Conservation (phyloP, 2,113 vertebrate genomes). For the Gracilinanus agilis region DNA sequence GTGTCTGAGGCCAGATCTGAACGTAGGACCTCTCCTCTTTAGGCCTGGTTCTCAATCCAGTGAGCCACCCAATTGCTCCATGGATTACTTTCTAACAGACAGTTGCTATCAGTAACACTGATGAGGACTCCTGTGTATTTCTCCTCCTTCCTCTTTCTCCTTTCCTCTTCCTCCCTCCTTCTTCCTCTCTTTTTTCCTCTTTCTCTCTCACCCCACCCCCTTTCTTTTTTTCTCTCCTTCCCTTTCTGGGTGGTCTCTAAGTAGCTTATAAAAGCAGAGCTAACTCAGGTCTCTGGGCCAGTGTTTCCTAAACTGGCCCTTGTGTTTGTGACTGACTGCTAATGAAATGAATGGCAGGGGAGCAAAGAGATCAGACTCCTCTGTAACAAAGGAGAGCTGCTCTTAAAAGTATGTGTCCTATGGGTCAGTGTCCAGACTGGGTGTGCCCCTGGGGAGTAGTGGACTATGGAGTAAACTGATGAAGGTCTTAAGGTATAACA, state of each 20-base stretch:
- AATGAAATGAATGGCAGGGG: not conserved
- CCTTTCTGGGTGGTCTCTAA: not conserved
- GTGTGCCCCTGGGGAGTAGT: not conserved
- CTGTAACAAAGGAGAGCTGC: not conserved
- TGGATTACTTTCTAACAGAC: not conserved
- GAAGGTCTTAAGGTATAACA: not conserved
- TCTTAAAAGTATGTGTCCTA: not conserved
- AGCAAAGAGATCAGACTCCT: not conserved
- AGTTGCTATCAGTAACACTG: not conserved
- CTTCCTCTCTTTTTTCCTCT: not conserved
- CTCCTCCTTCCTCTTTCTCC: not conserved
- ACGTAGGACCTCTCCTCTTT: no score
- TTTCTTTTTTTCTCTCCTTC: no score
- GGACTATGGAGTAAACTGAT: not conserved
- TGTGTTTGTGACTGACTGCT: not conserved
- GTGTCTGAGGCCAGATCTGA: no score
- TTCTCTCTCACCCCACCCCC: no score
- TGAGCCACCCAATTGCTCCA: no score
- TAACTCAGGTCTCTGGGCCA: not conserved
- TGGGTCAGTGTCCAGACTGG: not conserved
- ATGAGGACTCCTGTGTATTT: not conserved
- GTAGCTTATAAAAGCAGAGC: not conserved
- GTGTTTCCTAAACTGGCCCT: not conserved
- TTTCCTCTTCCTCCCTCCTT: not conserved
- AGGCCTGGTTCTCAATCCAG: no score